Base-by-base conservation (phyloP, 2,888 invertebrate species). In the Synanthedon formicaeformis region DNA sequence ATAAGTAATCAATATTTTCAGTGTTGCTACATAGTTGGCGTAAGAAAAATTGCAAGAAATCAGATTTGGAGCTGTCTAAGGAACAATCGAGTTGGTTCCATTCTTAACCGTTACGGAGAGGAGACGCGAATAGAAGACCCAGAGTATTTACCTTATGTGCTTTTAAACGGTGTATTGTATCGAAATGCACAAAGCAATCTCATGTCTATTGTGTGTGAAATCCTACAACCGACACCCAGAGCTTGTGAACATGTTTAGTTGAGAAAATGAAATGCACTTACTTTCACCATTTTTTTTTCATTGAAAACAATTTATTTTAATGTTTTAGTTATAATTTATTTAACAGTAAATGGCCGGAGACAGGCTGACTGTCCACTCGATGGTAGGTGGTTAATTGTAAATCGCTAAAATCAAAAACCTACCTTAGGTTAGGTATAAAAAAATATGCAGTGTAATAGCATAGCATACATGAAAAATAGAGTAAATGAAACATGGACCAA, bases 101-200 rank as follows among this genome's bases (percentile, higher is more conserved):
- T 78, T 3, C 61, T 74, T 16, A 71, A 67, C 53, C 56, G 48
- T 4, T 68, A 74, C 40, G 78, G 78, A 0, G 64, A 70, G 27
- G 64, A 69, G 50, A 77, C 73, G 1, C 60, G 59, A 5, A 58
- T 55, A n/a, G 27, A 62, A 5, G 54, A 56, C 1, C 70, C 65
- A 10, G 54, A 56, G 1, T 75, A 67, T 55, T 74, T 78, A 4
- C 77, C 78, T 0, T 72, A 68, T 54, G 52, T 75, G 45, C 50
- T 62, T 4, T 56, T 77, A 23, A 60, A 75, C 27, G 67, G 65
- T 6, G 64, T 65, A 2, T 54, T 56, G 0, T 55, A 59, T 1
- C 56, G 58, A 51, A 61, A 68, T 41, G 66, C 64, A 6, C 52
- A 56, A 1, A 53, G 51, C 1, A 58, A 69, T 54, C 60, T 75